Base-by-base conservation (phyloP, 1,140 invertebrate species). In the Heliconius congener region DNA sequence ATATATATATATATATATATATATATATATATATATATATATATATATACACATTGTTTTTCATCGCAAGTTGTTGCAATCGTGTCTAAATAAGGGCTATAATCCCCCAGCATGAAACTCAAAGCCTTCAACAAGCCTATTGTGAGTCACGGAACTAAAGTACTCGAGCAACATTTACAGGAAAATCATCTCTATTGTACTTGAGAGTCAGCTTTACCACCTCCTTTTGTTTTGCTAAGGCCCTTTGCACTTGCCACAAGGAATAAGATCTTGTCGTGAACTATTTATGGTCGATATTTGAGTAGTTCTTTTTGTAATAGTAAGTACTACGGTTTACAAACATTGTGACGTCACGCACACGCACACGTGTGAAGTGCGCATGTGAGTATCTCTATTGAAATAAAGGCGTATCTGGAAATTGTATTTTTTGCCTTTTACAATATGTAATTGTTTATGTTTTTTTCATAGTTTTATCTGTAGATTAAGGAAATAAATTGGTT, bases 341-440 rank as follows among this genome's bases (percentile, higher is more conserved):
- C 78, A 79, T 18, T 30, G 78, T 75, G 78, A 79, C 78, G 78
- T 79, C 78, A 79, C 57, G 60, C 77, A 57, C 46, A 23, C 57
- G 66, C 77, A 60, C 50, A 73, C 39, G 42, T 19, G 2, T 37
- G 13, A 11, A 4, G 70, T 39, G 30, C 34, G 74, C 60, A 73
- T 75, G 77, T 73, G 37, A 42, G 16, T 18, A 3, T 74, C 2
- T 60, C 3, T 60, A 30, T 66, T 66, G 27, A 5, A 66, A 30
- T 66, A n/a, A 66, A 9, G 27, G 60, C 27, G 60, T 66, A 66
- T 66, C 1, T 8, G 60, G 60, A 30, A 60, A 60, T 30, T 9
- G 57, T 30, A 5, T 66, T 23, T 57, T 23, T 23, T 23, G 1
- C 0, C 19, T 23, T 23, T 57, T 57, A 57, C 55, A 23, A 23